Conservation (phyloP, 92 coral and sea anemone genomes). For the Bergia puertoricense region DNA sequence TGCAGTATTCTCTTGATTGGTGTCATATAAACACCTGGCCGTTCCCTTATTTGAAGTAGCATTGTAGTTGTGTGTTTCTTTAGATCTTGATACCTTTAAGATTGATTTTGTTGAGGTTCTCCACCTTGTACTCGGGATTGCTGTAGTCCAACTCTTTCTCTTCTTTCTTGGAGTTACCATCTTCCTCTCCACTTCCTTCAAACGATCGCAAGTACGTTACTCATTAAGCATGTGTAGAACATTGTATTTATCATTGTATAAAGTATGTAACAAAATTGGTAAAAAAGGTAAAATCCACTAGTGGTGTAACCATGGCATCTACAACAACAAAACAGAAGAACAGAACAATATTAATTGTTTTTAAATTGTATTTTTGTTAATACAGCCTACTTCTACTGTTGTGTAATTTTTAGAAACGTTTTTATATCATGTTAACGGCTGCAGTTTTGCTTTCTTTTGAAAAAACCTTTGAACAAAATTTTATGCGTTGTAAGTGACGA, state of each 20-base stretch:
- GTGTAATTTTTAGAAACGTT: too few relatives aligned
- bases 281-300: too few relatives aligned
- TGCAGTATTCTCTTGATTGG: not conserved
- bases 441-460: too few relatives aligned
- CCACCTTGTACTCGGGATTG: conserved; percentile 57
- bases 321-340: too few relatives aligned
- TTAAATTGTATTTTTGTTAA: too few relatives aligned
- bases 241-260: not conserved
- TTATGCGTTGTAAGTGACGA: too few relatives aligned
- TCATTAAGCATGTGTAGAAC: not conserved
- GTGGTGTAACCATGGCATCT: too few relatives aligned
- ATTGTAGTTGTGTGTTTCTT: not conserved
- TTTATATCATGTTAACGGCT: too few relatives aligned
- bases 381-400: too few relatives aligned
- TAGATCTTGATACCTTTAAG: not conserved
- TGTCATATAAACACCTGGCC: not conserved
- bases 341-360: too few relatives aligned
- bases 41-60: not conserved
- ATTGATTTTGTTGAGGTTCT: conserved; percentile 30
- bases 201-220: not conserved
- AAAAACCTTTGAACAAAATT: too few relatives aligned
- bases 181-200: conserved; percentile 21
- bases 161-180: not conserved
- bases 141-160: conserved; percentile 35
- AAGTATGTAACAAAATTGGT: too few relatives aligned